Evolutionary conservation across 2,113 vertebrate genomes (phyloP), one percentile per base, ranked within the genome.

Genomic region (Scatophagus argus): DNA sequence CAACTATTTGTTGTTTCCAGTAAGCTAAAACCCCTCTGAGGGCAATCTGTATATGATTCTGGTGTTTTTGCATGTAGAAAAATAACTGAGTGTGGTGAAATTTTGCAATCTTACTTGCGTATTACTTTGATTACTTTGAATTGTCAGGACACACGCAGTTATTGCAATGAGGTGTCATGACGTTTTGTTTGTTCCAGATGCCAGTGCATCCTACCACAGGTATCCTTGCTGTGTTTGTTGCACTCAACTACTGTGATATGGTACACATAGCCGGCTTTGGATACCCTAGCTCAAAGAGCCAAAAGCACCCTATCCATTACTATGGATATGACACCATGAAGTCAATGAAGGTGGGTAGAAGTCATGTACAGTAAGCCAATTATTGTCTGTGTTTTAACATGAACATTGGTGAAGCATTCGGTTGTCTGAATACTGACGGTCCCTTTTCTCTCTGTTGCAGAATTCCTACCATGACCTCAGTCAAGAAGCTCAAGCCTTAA

Each of bases 251-350:
- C 87, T 99, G 98, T 0, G 96, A 99, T 54, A 70, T 96, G 73
- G 97, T 99, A 58, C 96, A 97, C 65, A 84, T 99, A 0, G 97
- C 96, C 0, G 98, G 98, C 59, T 99, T 99, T 2, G 98, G 98
- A 71, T 99, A 99, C 82, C 98, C 98, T 0, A 88, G 90, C 0
- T 68, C 74, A 25, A 85, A 79, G 34, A 94, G 94, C 82, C 95
- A 91, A 79, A 95, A 90, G 55, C 93, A 96, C 14, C 95, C 95
- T 4, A 97, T 99, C 23, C 97, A 99, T 77, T 99, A 99, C 90
- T 99, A 97, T 0, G 97, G 97, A 74, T 89, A 94, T 41, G 93
- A 95, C 77, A 97, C 96, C 0, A 95, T 99, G 91, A 97, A 94
- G 62, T 96, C 96, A 25, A 98, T 99, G 97, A 95, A 93, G 2